Conservation (phyloP, 1,140 invertebrate genomes). For the Drosophila biarmipes region DNA sequence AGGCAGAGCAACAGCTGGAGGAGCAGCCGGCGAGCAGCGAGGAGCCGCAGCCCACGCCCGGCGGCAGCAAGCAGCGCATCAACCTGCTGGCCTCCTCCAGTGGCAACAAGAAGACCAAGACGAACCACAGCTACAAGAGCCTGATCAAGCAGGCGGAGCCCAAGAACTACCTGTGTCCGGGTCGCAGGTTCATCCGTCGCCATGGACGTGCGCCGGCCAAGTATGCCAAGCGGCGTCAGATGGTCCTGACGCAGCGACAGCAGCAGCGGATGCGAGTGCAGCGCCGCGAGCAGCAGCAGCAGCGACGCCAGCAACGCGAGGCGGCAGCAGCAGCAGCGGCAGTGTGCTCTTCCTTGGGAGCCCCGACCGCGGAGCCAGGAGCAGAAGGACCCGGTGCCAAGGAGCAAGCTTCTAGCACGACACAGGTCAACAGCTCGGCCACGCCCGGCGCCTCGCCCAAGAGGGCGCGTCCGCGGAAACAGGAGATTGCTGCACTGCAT, state of each 20-base stretch:
- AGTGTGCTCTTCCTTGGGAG: not conserved
- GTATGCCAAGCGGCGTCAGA: slow-evolving; percentile 71
- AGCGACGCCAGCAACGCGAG: slow-evolving; percentile 23
- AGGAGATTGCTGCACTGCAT: slow-evolving; percentile 66
- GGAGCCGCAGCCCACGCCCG: slow-evolving; percentile 1
- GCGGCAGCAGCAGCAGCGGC: slow-evolving; percentile 3
- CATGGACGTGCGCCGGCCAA: slow-evolving; percentile 59
- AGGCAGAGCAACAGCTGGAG: not conserved
- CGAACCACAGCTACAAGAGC: slow-evolving; percentile 81
- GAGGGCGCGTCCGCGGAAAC: slow-evolving; percentile 62
- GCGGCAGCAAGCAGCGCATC: slow-evolving; percentile 53
- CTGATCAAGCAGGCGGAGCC: slow-evolving; percentile 83
- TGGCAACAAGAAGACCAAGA: slow-evolving; percentile 64
- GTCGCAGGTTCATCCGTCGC: slow-evolving; percentile 75
- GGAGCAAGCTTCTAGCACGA: not conserved
- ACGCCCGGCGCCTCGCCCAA: slow-evolving; percentile 64
- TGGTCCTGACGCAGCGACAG: slow-evolving; percentile 68
- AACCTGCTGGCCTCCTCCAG: slow-evolving; percentile 67
- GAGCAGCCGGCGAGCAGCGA: not conserved
- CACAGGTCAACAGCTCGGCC: slow-evolving; percentile 4
- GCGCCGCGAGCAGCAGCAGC: slow-evolving; percentile 23
- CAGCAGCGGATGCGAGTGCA: slow-evolving; percentile 62
- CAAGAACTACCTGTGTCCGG: slow-evolving; percentile 70
- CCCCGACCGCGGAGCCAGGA: not conserved
- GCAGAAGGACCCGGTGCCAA: not conserved